Conservation (phyloP, 2,113 vertebrate genomes). For the Cololabis saira region DNA sequence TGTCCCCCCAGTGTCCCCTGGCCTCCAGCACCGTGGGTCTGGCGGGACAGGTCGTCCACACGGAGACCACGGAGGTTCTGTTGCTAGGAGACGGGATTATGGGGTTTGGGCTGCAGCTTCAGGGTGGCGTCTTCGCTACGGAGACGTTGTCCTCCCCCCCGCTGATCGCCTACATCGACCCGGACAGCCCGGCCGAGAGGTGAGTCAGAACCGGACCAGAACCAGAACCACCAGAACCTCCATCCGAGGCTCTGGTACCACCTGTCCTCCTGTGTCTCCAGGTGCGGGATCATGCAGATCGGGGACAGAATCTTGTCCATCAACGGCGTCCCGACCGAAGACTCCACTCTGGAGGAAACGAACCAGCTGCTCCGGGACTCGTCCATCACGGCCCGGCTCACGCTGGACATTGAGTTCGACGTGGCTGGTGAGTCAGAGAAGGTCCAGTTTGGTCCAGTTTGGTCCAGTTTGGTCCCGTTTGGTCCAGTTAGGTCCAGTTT, state of each 20-base stretch:
- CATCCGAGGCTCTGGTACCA: no score
- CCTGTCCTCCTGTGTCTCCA: no score
- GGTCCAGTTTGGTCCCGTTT: no score
- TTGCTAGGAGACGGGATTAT: conserved; percentile 92
- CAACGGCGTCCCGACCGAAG: conserved; percentile 95
- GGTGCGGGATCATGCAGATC: conserved; percentile 96
- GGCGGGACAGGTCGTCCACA: conserved; percentile 97
- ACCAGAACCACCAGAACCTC: no score
- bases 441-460: background rate
- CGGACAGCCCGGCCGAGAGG: conserved; percentile 97
- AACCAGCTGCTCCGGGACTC: conserved; percentile 97
- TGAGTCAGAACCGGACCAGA: no score
- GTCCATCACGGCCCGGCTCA: conserved; percentile 93
- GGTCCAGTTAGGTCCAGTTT: no score
- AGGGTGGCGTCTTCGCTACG: conserved; percentile 96
- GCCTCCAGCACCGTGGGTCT: conserved; percentile 96
- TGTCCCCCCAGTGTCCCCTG: no score
- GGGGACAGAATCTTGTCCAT: conserved; percentile 96
- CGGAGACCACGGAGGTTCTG: conserved; percentile 94
- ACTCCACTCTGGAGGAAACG: conserved; percentile 97
- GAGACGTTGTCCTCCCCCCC: conserved; percentile 97
- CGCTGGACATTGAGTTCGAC: conserved; percentile 98
- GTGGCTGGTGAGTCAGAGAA: conserved; percentile 87
- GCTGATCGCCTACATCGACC: conserved; percentile 96
- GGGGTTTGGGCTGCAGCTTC: conserved; percentile 97